Percentiles rank a stretch among this genome's conserved stretches.
Evolutionary conservation across 2,797 vertebrate genomes (phyloP).

Genomic region (Pelochelys cantorii): DNA sequence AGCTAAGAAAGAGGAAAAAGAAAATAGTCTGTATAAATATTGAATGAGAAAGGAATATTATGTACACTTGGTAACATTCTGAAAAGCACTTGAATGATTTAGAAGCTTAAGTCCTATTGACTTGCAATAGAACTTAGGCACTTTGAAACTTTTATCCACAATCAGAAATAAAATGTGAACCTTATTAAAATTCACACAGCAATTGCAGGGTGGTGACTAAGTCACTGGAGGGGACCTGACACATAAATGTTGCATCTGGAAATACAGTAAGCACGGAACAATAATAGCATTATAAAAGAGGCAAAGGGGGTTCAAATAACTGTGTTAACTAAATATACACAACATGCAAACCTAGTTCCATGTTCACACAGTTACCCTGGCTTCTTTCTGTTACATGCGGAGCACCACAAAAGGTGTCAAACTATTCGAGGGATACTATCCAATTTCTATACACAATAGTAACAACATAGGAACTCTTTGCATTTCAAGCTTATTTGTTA

Average conservation of each 20-base stretch:
- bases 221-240: background rate
- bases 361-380: background rate
- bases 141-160: background rate
- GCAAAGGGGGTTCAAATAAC: rapidly evolving
- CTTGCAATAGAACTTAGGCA: background rate
- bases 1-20: background rate
- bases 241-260: background rate
- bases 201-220: background rate
- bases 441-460: background rate
- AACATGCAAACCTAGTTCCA: background rate
- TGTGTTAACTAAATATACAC: background rate
- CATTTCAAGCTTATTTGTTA: constrained; percentile 9
- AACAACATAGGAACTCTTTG: constrained; percentile 17
- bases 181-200: background rate
- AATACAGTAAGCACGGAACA: background rate
- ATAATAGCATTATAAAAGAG: background rate
- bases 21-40: background rate
- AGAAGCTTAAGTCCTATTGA: background rate
- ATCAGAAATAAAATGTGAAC: background rate
- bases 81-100: rapidly evolving
- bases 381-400: background rate
- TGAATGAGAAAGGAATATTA: background rate
- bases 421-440: background rate
- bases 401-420: background rate
- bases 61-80: rapidly evolving